Evolutionary conservation across 2,888 invertebrate genomes (phyloP), one percentile per base, ranked within the genome.

Genomic region (Heliconius ethilla): DNA sequence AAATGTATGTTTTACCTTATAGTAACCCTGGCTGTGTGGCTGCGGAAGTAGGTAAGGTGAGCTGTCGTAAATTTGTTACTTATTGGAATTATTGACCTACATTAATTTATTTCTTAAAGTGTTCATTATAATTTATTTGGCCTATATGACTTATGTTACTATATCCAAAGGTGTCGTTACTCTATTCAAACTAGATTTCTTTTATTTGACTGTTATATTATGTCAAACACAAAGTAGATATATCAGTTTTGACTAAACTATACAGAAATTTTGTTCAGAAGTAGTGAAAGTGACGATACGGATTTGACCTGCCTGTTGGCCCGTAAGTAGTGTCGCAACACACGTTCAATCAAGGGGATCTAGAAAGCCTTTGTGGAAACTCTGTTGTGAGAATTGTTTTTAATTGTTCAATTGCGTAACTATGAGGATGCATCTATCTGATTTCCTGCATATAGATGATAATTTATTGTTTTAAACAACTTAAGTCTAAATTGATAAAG

Each of bases 221-320:
- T 27, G 15, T 22, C 22, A 37, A 66, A 37, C 15, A 63, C 11
- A 29, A 37, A 66, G 22, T 22, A 66, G 37, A 5, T 0, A 66
- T 37, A 0, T 11, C 1, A 33, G 6, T 10, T 4, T 15, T 37
- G 5, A 22, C 22, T 66, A 18, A 11, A 1, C 33, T 11, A 66
- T 9, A 66, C 0, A 5, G 10, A 66, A 4, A 37, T 33, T n/a
- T 33, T 86, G 83, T 74, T 65, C 67, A 51, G 51, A 84, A 84
- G 85, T 85, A 93, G 93, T 93, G 93, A 93, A 93, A 94, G 93
- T 93, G 87, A 84, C 86, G 83, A 83, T 84, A 83, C 83, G 82
- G 83, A 82, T 83, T 79, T 83, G 82, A 80, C 82, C 83, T 76
- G 83, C 81, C 81, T 81, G 78, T 79, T 59, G 72, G 33, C 59